Base-by-base conservation (phyloP, 2,113 vertebrate genomes). In the Thermophis baileyi region DNA sequence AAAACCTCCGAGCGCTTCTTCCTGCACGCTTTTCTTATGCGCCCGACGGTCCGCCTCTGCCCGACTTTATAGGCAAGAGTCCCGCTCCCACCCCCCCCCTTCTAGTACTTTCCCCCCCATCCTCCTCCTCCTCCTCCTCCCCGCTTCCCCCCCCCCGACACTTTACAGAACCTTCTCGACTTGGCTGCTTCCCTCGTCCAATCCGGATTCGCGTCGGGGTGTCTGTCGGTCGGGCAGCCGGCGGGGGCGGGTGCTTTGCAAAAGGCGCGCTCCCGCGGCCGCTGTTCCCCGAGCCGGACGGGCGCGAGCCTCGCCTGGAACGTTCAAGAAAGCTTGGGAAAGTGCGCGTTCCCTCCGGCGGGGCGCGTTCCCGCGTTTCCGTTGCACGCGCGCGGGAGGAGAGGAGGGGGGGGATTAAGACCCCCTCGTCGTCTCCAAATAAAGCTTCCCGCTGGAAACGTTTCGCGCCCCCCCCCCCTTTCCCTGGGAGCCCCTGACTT, bases 121-220 rank as follows among this genome's bases (percentile, higher is more conserved):
- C 22, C 10, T n/a, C 46, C 27, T 60, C 30, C 40, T 27, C 24
- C 89, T 30, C 81, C 44, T 11, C 89, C 27, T 11, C 14, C 25
- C 14, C 4, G 11, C 18, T 20, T 9, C 49, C 11, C n/a, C 60
- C 16, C 18, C 22, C 18, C 35, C 14, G 51, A 20, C 92, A 85
- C 69, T 90, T 93, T 86, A 9, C 53, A 93, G 92, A 93, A 93
- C 88, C 92, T 93, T 93, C 92, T 93, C 30, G 92, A 93, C 24
- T 93, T 90, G 92, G 92, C 88, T 30, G 30, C 53, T 24, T n/a
- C 16, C 22, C 2, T n/a, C 44, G 30, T 25, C 92, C 92, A 93
- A 93, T 93, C 88, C 27, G 27, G 18, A 35, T 30, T 16, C 46
- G 46, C 44, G 7, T n/a, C 49, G 44, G 5, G 47, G 47, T 6